phyloP scores from a whole-genome alignment of 2,888 invertebrate genomes.

The Parelbella ahira region DNA sequence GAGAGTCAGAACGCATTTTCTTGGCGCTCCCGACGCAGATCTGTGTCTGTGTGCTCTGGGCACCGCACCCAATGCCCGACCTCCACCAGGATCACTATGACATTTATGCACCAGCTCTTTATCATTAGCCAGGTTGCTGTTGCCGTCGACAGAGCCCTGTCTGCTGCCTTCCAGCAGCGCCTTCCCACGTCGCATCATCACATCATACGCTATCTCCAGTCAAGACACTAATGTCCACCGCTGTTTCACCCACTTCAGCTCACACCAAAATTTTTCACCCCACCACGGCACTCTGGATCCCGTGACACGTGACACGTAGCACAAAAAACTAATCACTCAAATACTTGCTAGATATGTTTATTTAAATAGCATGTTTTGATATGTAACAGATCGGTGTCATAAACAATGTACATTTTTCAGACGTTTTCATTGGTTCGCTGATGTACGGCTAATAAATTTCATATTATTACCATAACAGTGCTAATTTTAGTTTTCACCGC shows the following conservation, averaged over 20 bases:
- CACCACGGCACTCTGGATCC: neutral
- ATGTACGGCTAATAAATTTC: conserved; percentile 44
- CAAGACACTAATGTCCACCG: too few relatives aligned
- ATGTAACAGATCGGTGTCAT: conserved; percentile 32
- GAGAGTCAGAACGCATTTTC: conserved; percentile 90
- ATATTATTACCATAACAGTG: conserved; percentile 36
- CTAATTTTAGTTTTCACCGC: conserved; percentile 10
- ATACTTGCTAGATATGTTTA: conserved; percentile 27
- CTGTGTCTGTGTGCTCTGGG: conserved; percentile 64
- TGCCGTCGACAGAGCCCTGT: conserved; percentile 73
- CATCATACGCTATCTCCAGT: conserved; percentile 68
- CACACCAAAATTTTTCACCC: conserved; percentile 16
- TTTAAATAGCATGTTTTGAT: conserved; percentile 30
- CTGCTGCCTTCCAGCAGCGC: conserved; percentile 70
- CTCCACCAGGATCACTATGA: conserved; percentile 83
- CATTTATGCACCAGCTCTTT: conserved; percentile 86
- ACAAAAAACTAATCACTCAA: conserved; percentile 33
- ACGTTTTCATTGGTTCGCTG: conserved; percentile 50
- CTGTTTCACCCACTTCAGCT: conserved; percentile 26
- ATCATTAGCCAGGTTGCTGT: conserved; percentile 56
- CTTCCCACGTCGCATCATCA: conserved; percentile 74
- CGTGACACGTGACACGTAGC: conserved; percentile 15
- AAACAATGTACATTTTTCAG: conserved; percentile 37
- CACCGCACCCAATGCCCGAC: conserved; percentile 60
- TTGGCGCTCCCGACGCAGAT: conserved; percentile 80